A percentile compares a stretch with the other conserved stretches of the same genome.
phyloP scores from a whole-genome alignment of 2,888 invertebrate species.

The Oligia latruncula region DNA sequence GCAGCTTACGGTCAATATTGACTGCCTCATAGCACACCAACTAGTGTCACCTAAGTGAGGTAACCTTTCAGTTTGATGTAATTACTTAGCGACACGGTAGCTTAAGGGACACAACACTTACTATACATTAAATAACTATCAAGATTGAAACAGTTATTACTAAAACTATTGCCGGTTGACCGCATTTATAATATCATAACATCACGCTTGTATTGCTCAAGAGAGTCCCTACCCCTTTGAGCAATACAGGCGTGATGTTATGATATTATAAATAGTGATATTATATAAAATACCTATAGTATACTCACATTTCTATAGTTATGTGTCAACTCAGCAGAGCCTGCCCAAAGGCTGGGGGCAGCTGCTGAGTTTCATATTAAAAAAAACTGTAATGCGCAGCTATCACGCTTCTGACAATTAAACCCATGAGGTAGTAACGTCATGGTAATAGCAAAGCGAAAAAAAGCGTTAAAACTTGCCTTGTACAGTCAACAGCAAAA shows the following conservation, averaged over 20 bases:
- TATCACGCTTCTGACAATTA: too few relatives aligned
- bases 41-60: neutral
- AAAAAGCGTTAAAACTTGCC: too few relatives aligned
- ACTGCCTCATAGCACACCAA: constrained; percentile 3
- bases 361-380: neutral
- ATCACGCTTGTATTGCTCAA: neutral
- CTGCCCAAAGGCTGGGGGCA: neutral
- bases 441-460: too few relatives aligned
- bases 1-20: neutral
- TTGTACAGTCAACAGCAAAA: too few relatives aligned
- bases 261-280: neutral
- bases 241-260: too few relatives aligned
- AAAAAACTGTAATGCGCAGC: too few relatives aligned
- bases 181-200: constrained; percentile 8
- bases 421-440: too few relatives aligned
- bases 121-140: constrained; percentile 28
- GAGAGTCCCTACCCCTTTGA: too few relatives aligned
- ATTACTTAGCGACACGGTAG: constrained; percentile 8
- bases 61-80: constrained; percentile 22
- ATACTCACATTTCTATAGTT: neutral
- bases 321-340: too few relatives aligned
- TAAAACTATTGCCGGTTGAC: neutral
- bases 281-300: neutral
- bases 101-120: constrained; percentile 10
- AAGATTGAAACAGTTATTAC: constrained; percentile 19